Base-by-base conservation (phyloP, 1,140 invertebrate genomes). In the Acromyrmex echinatior region DNA sequence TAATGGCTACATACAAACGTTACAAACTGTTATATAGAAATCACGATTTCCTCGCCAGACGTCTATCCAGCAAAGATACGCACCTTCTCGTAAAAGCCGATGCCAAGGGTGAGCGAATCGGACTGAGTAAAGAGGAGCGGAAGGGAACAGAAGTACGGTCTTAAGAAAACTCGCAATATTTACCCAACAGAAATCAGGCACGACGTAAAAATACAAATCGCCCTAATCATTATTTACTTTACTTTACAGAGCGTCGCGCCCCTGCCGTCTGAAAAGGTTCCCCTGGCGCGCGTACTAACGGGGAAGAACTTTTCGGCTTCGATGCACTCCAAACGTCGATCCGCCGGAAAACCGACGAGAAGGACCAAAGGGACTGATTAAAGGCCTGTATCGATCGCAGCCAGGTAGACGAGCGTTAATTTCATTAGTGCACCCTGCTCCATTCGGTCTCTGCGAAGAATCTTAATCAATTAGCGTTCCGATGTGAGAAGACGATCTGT, bases 111-210 rank as follows among this genome's bases (percentile, higher is more conserved):
- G 70, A 84, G 70, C 58, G 70, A 74, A 84, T 76, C 70, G 18
- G 28, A 60, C 25, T 25, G 77, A 45, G 77, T 58, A 62, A 60
- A 78, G 85, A 81, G 76, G 28, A 60, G 77, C 51, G 63, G 45
- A 56, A 66, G 74, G 74, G 53, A 68, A 76, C 53, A 70, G 90
- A 86, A 84, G 84, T 68, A 90, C 70, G 91, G 87, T 91, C 93
- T 94, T 93, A 92, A 94, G 92, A 94, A 94, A 94, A 94, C 93
- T 94, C 92, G 92, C 93, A 93, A 93, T 94, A 94, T 94, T 94
- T 94, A 93, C 92, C 78, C 90, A 92, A 86, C 92, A 89, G 92
- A 94, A 94, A 94, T 94, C 93, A 94, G 92, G 92, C 93, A 92
- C 92, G 91, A 92, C 91, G 92, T 93, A 93, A 94, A 94, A 94